Evolutionary conservation across 2,888 invertebrate species (phyloP).

Genomic region (Rhagonycha lutea): DNA sequence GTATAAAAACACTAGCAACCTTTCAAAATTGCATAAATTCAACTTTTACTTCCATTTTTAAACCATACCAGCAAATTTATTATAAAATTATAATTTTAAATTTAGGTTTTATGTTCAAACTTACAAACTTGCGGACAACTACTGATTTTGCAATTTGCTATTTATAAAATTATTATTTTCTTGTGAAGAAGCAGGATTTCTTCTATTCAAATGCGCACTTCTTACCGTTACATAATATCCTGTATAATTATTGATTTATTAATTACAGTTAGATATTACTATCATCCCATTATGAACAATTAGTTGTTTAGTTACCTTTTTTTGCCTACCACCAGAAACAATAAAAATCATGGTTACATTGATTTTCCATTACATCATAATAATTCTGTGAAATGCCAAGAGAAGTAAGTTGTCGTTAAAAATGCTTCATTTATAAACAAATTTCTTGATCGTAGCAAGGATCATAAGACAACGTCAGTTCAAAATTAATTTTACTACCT

Average conservation of each 20-base stretch:
- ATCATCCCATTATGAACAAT: background rate
- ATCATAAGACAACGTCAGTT: background rate
- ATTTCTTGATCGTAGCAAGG: background rate
- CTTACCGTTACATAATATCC: background rate
- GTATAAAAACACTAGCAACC: background rate
- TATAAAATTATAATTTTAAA: background rate
- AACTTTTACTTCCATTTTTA: background rate
- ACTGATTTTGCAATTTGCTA: background rate
- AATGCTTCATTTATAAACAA: background rate
- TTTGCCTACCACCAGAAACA: background rate
- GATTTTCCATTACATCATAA: background rate
- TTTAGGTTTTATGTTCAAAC: background rate
- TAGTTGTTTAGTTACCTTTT: background rate
- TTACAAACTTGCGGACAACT: background rate
- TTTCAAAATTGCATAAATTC: background rate
- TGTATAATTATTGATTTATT: background rate
- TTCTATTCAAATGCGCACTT: background rate
- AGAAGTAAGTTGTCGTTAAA: constrained; percentile 1
- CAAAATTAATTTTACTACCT: background rate
- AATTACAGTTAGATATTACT: background rate
- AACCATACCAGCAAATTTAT: background rate
- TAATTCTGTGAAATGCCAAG: background rate
- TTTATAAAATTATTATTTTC: background rate
- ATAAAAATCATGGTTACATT: constrained; percentile 2
- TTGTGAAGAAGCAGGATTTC: background rate